These are phyloP conservation scores for Mythimna vitellina DNA, from an alignment of 2,888 invertebrate species.

Conservation along the genomic window DNA sequence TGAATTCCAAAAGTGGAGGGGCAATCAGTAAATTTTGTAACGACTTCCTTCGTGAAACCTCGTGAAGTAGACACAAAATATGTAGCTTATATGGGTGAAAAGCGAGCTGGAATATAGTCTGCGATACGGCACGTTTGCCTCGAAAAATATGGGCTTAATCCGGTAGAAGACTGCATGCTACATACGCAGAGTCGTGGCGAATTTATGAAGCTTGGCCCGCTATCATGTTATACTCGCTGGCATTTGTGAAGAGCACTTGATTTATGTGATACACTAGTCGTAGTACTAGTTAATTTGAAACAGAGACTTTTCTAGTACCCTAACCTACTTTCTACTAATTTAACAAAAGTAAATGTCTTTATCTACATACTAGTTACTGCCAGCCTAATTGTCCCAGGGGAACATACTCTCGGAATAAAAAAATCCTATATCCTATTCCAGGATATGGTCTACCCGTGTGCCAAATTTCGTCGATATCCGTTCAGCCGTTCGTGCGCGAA, in stretches of 20 bases:
- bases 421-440: too few relatives aligned
- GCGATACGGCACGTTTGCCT: slow-evolving; percentile 74
- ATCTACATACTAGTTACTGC: too few relatives aligned
- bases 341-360: neutral
- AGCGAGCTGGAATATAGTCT: slow-evolving; percentile 56
- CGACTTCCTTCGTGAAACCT: slow-evolving; percentile 8
- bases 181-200: slow-evolving; percentile 39
- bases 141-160: slow-evolving; percentile 71
- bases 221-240: slow-evolving; percentile 19
- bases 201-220: slow-evolving; percentile 51
- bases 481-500: too few relatives aligned
- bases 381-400: too few relatives aligned
- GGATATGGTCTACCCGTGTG: too few relatives aligned
- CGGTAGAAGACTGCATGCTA: slow-evolving; percentile 54
- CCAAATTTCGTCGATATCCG: too few relatives aligned
- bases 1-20: slow-evolving; percentile 13
- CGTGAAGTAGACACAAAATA: slow-evolving; percentile 36
- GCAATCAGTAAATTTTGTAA: slow-evolving; percentile 34
- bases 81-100: slow-evolving; percentile 39
- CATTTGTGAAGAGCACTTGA: slow-evolving; percentile 17
- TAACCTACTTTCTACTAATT: neutral
- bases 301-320: too few relatives aligned
- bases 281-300: neutral
- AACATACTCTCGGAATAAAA: too few relatives aligned
- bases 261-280: slow-evolving; percentile 9